Conservation (phyloP, 2,113 vertebrate genomes). For the Atlantisia rogersi region DNA sequence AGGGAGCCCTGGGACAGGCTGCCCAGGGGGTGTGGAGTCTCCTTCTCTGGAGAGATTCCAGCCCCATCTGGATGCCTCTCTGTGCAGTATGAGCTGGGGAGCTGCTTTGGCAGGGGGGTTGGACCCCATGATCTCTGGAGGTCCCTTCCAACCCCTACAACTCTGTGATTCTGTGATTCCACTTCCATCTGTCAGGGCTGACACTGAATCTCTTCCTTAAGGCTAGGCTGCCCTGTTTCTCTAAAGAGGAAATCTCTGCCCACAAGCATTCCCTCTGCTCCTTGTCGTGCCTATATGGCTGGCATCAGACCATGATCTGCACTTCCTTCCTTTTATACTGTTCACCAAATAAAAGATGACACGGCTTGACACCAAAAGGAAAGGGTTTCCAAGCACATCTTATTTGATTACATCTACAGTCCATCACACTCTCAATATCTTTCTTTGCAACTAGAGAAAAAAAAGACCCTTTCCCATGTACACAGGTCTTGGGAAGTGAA, state of each 20-base stretch:
- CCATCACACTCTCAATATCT: background rate
- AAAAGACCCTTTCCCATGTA: background rate
- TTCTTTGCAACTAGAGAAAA: background rate
- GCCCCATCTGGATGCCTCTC: no score
- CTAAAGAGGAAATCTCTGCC: background rate
- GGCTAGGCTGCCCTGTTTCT: background rate
- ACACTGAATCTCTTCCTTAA: background rate
- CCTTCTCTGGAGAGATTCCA: no score
- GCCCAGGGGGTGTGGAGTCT: no score
- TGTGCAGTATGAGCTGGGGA: no score
- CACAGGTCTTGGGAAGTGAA: background rate
- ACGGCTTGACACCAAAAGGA: constrained; percentile 4
- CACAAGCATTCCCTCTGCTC: background rate
- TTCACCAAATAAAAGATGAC: constrained; percentile 33
- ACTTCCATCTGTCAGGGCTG: background rate
- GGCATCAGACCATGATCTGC: background rate
- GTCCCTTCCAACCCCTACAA: no score
- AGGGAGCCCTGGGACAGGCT: no score
- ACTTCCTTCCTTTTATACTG: background rate
- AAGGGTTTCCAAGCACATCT: constrained; percentile 9
- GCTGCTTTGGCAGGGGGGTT: no score
- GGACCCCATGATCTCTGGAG: no score
- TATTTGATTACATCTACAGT: background rate
- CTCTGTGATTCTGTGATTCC: no score
- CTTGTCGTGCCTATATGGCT: accelerated